Evolutionary conservation across 2,113 vertebrate species (phyloP).

Genomic region (Pangasianodon gigas): DNA sequence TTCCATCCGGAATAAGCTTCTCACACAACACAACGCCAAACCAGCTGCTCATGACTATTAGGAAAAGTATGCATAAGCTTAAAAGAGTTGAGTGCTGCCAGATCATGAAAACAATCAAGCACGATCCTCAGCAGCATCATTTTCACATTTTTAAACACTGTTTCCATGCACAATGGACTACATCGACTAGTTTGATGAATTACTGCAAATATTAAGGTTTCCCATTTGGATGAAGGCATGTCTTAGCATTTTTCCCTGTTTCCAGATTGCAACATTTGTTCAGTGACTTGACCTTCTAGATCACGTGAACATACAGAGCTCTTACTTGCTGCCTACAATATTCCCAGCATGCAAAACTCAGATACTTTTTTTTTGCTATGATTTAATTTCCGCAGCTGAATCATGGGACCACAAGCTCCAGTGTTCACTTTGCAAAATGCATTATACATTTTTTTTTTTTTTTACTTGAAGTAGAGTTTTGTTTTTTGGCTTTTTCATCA

Average conservation of each 20-base stretch:
- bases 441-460: neutral
- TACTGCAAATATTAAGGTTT: constrained; percentile 2
- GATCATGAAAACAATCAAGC: constrained; percentile 53
- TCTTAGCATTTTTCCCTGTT: constrained; percentile 1
- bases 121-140: neutral
- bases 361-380: neutral
- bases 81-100: constrained; percentile 43
- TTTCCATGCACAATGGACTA: neutral
- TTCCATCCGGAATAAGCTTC: constrained; percentile 19
- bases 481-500: neutral
- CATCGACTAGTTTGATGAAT: neutral
- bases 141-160: neutral
- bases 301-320: neutral
- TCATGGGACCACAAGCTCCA: neutral
- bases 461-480: neutral
- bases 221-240: neutral
- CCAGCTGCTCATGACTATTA: constrained; percentile 67
- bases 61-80: constrained; percentile 62
- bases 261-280: neutral
- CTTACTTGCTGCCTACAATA: neutral
- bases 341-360: constrained; percentile 3
- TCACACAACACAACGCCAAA: constrained; percentile 35
- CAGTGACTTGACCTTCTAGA: neutral
- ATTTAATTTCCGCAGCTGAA: neutral
- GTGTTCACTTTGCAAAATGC: neutral